Conservation (phyloP, 2,113 vertebrate genomes). For the Peromyscus maniculatus region DNA sequence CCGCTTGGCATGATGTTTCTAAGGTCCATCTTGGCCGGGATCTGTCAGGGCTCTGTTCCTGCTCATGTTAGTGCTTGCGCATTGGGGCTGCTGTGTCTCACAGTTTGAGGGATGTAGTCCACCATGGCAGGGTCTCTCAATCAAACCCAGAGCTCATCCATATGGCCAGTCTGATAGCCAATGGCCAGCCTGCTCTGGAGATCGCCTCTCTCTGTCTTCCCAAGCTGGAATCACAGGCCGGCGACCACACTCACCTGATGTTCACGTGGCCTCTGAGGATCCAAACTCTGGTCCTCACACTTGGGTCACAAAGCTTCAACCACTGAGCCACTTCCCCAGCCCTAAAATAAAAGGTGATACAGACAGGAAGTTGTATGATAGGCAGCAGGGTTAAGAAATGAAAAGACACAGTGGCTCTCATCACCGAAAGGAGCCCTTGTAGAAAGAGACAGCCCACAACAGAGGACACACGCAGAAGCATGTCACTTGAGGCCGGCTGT, state of each 20-base stretch:
- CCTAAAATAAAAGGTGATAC: background rate
- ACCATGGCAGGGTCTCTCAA: background rate
- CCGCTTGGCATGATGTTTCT: background rate
- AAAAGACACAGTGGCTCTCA: background rate
- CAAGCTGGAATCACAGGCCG: background rate
- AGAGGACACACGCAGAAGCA: no score
- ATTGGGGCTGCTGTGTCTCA: background rate
- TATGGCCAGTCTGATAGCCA: background rate
- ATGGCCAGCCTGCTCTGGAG: background rate
- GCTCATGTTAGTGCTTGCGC: no score
- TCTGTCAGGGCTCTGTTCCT: background rate
- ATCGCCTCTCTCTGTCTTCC: background rate
- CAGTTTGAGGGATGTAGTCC: background rate
- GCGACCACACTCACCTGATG: background rate
- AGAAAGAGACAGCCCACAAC: background rate
- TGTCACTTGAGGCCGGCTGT: no score
- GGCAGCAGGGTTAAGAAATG: background rate
- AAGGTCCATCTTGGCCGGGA: fast-evolving
- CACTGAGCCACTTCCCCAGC: background rate
- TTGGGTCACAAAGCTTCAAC: background rate
- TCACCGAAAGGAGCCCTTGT: background rate
- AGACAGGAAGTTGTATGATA: background rate
- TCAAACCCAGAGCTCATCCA: background rate
- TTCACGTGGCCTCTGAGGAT: background rate
- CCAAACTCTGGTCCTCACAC: background rate